These are phyloP conservation scores for Isaurus tuberculatus DNA, from an alignment of 92 coral and sea anemone species.

Conservation along the genomic window DNA sequence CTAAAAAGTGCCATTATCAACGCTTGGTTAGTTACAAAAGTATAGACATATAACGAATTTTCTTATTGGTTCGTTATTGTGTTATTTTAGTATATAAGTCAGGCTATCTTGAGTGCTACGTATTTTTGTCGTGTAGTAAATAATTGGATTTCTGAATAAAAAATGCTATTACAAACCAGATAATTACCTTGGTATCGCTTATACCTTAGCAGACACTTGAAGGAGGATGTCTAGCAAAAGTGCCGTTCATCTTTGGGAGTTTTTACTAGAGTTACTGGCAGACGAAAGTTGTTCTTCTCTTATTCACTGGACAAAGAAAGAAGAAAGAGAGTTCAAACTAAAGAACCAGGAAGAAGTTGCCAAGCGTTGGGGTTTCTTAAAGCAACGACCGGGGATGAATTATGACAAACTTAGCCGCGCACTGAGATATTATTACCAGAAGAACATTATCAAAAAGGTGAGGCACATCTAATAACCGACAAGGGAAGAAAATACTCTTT, in stretches of 20 bases:
- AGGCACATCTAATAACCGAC: not conserved
- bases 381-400: slow-evolving; percentile 93
- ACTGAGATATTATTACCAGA: slow-evolving; percentile 90
- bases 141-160: not conserved
- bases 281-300: slow-evolving; percentile 80
- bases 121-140: not conserved
- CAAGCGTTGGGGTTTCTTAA: slow-evolving; percentile 92
- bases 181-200: not conserved
- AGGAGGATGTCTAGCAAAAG: slow-evolving; percentile 58
- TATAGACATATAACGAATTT: too few species aligned
- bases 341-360: slow-evolving; percentile 95
- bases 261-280: slow-evolving; percentile 87
- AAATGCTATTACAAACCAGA: not conserved
- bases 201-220: slow-evolving; percentile 38
- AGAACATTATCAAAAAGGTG: slow-evolving; percentile 90
- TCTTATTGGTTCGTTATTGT: too few species aligned
- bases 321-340: slow-evolving; percentile 80
- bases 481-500: too few species aligned
- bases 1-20: too few species aligned
- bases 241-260: slow-evolving; percentile 96
- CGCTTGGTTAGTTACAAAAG: too few species aligned
- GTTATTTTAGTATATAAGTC: too few species aligned
- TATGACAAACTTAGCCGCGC: slow-evolving; percentile 93
- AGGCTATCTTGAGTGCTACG: too few species aligned
- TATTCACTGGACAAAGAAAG: slow-evolving; percentile 88